These are phyloP conservation scores for Nasonia oneida DNA, from an alignment of 2,888 invertebrate genomes.

Conservation along the genomic window DNA sequence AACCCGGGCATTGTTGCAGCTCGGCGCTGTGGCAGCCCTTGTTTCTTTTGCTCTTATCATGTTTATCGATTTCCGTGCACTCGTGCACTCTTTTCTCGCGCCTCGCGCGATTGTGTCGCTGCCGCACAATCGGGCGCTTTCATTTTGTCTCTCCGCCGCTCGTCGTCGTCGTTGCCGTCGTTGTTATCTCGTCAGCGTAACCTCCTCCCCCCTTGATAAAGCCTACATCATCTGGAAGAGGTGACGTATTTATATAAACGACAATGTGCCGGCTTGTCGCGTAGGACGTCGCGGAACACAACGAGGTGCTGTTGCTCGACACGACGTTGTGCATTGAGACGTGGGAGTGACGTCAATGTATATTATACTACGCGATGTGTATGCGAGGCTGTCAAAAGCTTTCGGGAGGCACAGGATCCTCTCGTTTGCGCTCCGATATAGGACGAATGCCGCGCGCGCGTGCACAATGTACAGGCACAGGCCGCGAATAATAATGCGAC, in stretches of 20 bases:
- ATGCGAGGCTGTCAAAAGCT: too few species aligned
- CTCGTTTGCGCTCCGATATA: background rate
- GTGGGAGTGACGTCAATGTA: too few species aligned
- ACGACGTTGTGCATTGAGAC: too few species aligned
- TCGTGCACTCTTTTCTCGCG: conserved; percentile 52
- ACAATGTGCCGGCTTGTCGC: background rate
- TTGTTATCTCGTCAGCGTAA: conserved; percentile 60
- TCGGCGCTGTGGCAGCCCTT: conserved; percentile 46
- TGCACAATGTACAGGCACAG: conserved; percentile 21
- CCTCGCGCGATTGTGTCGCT: conserved; percentile 5
- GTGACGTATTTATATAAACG: background rate
- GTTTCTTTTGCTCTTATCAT: conserved; percentile 47
- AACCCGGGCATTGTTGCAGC: conserved; percentile 70
- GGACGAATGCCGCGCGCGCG: background rate
- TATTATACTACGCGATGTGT: too few species aligned
- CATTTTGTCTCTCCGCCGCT: background rate
- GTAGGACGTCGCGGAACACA: too few species aligned
- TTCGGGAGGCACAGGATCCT: too few species aligned
- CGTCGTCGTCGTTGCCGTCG: too few species aligned
- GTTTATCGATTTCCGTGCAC: conserved; percentile 61
- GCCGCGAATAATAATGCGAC: conserved; percentile 53
- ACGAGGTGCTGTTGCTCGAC: too few species aligned
- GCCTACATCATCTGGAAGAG: conserved; percentile 1
- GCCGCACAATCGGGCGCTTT: background rate
- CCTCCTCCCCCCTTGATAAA: background rate